Percentiles rank a stretch among this genome's conserved stretches.
Conservation (phyloP, 2,888 invertebrate species). For the Erebia epiphron region DNA sequence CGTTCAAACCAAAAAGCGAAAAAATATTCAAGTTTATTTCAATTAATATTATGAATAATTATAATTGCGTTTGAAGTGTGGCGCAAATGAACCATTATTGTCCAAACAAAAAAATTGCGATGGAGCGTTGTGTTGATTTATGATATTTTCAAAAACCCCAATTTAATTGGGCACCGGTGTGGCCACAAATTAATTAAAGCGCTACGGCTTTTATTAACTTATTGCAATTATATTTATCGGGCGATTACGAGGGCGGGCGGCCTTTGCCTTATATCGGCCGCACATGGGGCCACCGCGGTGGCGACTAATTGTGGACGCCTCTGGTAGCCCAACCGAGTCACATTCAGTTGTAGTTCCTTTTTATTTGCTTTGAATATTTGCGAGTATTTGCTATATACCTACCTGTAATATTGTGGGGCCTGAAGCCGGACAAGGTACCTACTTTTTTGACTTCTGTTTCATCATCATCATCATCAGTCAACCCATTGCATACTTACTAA, state of each 20-base stretch:
- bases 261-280: not conserved
- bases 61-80: conserved; percentile 30
- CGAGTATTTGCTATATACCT: no score
- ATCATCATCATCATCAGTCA: no score
- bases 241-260: conserved; percentile 60
- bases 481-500: no score
- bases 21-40: conserved; percentile 11
- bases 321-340: no score
- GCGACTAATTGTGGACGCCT: not conserved
- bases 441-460: no score
- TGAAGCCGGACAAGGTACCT: no score
- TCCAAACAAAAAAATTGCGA: conserved; percentile 37
- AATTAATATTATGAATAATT: conserved; percentile 14
- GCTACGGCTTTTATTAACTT: conserved; percentile 75
- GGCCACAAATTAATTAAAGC: conserved; percentile 76
- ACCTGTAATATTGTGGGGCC: no score
- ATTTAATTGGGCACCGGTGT: conserved; percentile 71
- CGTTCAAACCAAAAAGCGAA: conserved; percentile 13
- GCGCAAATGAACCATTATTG: conserved; percentile 30
- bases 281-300: not conserved
- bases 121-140: conserved; percentile 37
- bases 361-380: no score
- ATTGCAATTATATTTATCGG: conserved; percentile 77
- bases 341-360: no score
- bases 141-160: conserved; percentile 58